Base-by-base conservation (phyloP, 1,140 invertebrate species). In the Orius insidiosus region DNA sequence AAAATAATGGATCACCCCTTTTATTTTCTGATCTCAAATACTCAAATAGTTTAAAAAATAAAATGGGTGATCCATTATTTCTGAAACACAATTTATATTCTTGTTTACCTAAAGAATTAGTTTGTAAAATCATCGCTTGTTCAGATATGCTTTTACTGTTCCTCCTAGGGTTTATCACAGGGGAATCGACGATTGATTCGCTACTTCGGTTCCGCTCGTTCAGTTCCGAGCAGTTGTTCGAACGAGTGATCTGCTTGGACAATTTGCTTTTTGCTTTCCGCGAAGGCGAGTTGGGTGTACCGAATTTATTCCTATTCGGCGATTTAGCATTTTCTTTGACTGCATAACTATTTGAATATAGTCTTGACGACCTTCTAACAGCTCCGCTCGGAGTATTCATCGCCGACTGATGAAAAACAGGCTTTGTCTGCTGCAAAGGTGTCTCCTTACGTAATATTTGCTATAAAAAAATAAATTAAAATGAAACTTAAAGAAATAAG, bases 261-360 rank as follows among this genome's bases (percentile, higher is more conserved):
- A 80, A 69, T 52, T 83, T 70, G 52, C 83, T 75, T 70, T 93
- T 94, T 44, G 80, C 83, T 70, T 93, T 94, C 42, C 87, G 72
- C 15, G 81, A 82, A 5, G 87, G 85, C 45, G 86, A 89, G 60
- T 89, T 89, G 7, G 87, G 83, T 49, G 85, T 80, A 6, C 77
- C 76, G 63, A 88, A 86, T 65, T 89, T 85, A 58, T 78, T 75
- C 54, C 77, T 75, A 60, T 82, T 85, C 10, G 85, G 85, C 38
- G 83, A 88, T 63, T 93, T 93, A 62, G 87, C 93, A 61, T 94
- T 94, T 75, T 94, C 88, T 69, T 95, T 95, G 1, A 95, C 88
- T 38, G 84, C 86, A 66, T 85, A 87, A 58, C 78, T 85, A 62
- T 84, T 87, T 58, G 83, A 86, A 64, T 93, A 94, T 11, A 94